Percentiles rank a stretch among this genome's conserved stretches.
phyloP scores from a whole-genome alignment of 2,797 vertebrate species.

The Nannoperca australis region DNA sequence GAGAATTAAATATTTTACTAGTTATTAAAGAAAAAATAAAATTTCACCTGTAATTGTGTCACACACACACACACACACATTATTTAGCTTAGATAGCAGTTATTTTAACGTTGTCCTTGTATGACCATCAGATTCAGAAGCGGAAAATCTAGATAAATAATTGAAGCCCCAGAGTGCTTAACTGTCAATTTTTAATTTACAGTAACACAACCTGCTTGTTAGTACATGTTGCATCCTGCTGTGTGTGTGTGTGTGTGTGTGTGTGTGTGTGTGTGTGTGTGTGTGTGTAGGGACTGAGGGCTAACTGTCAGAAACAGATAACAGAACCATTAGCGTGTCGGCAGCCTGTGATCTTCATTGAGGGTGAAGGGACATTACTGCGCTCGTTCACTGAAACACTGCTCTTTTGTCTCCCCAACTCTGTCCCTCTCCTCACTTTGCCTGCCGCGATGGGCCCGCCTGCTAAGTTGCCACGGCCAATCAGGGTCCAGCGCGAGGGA shows the following conservation, averaged over 20 bases:
- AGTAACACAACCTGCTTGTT: conserved; percentile 36
- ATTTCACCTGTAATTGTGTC: not conserved
- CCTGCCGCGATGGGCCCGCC: conserved; percentile 41
- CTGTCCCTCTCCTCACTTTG: conserved; percentile 14
- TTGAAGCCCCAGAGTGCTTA: not conserved
- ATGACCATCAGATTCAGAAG: not conserved
- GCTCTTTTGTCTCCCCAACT: conserved; percentile 34
- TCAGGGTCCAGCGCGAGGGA: conserved; percentile 29
- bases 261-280: conserved; percentile 6
- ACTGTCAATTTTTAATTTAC: not conserved
- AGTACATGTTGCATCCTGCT: conserved; percentile 40
- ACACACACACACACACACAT: not conserved
- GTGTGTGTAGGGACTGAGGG: conserved; percentile 43
- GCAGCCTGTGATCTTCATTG: conserved; percentile 52
- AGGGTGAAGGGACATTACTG: conserved; percentile 46
- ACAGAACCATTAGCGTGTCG: conserved; percentile 43
- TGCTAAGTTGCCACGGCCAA: conserved; percentile 45
- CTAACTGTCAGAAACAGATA: conserved; percentile 63
- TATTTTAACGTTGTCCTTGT: not conserved
- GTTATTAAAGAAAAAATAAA: not conserved
- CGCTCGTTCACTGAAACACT: conserved; percentile 48
- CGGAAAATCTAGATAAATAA: not conserved
- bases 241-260: conserved; percentile 15
- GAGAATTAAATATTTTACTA: not conserved
- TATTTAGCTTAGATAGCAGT: not conserved